Conservation (phyloP, 2,888 invertebrate species). For the Barypeithes pellucidus region DNA sequence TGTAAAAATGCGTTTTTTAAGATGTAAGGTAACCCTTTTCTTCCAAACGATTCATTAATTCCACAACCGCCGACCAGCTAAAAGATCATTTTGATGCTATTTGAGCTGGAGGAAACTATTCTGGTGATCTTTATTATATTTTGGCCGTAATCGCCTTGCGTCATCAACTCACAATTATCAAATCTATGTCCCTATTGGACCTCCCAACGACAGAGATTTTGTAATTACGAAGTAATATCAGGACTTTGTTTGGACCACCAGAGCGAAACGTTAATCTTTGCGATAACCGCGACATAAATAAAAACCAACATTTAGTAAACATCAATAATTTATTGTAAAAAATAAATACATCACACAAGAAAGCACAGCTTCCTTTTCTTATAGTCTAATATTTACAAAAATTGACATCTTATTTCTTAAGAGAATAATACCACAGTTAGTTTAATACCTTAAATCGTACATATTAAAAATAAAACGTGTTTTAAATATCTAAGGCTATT, state of each 20-base stretch:
- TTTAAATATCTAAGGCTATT: constrained; percentile 11
- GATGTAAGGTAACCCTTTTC: too few relatives aligned
- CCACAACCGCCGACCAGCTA: too few relatives aligned
- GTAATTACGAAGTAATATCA: not conserved
- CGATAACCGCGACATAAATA: not conserved
- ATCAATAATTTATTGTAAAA: constrained; percentile 32
- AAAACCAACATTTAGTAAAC: constrained; percentile 4
- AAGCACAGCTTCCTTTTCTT: constrained; percentile 19
- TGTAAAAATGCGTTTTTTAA: too few relatives aligned
- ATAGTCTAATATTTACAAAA: constrained; percentile 25
- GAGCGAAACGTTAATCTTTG: not conserved
- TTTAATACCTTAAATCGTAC: constrained; percentile 23
- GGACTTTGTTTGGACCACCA: not conserved
- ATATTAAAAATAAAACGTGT: not conserved
- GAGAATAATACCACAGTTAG: constrained; percentile 36
- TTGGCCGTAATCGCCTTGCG: too few relatives aligned
- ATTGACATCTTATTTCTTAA: constrained; percentile 16
- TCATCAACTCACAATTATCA: too few relatives aligned
- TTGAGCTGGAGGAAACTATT: too few relatives aligned
- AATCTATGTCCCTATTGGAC: too few relatives aligned
- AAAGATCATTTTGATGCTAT: too few relatives aligned
- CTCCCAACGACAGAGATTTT: too few relatives aligned
- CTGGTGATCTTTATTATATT: too few relatives aligned
- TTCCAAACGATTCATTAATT: too few relatives aligned
- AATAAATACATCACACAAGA: constrained; percentile 38